Evolutionary conservation across 2,888 invertebrate genomes (phyloP), one percentile per base, ranked within the genome.

Genomic region (Gastracanthus pulcherrimus): DNA sequence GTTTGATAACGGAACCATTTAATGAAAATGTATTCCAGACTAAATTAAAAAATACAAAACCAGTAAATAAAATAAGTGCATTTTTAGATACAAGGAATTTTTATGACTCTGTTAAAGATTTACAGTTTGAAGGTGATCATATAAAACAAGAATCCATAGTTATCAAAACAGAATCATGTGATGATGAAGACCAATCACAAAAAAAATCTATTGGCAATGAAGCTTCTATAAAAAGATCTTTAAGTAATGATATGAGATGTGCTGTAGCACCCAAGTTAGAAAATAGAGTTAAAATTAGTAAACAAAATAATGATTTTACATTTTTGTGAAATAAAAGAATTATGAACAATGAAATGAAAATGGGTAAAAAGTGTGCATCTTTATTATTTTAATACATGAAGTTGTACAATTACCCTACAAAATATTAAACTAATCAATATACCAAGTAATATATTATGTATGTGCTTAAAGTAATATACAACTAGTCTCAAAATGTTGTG

Each of bases 1-100:
- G 89, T 80, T 87, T 89, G 62, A 85, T 87, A 78, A 90, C 90
- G 7, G 84, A 87, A 77, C 69, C 82, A 23, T 91, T 90, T 70
- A 72, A 70, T 26, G 83, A 87, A 29, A 80, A 87, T 26, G 26
- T 86, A 31, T 86, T 90, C 38, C 62, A 85, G 11, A 78, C 26
- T 36, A 58, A 83, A 36, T n/a, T 62, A 75, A 45, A 76, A 9
- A 78, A 67, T n/a, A 16, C 48, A 31, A 72, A 69, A 70, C n/a
- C 58, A 19, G 26, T 26, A 13, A 70, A 84, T 38, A 85, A 76
- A 55, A 62, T 76, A n/a, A 67, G 83, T 41, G 70, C 76, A 31
- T 88, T 89, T 58, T 80, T 85, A 71, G 69, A 76, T 26, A 76
- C 85, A n/a, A 67, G 86, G 26, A 67, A 82, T 60, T 85, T 86